A percentile compares a stretch with the other conserved stretches of the same genome.
phyloP scores from a whole-genome alignment of 2,113 vertebrate species.

The Tiliqua scincoides region DNA sequence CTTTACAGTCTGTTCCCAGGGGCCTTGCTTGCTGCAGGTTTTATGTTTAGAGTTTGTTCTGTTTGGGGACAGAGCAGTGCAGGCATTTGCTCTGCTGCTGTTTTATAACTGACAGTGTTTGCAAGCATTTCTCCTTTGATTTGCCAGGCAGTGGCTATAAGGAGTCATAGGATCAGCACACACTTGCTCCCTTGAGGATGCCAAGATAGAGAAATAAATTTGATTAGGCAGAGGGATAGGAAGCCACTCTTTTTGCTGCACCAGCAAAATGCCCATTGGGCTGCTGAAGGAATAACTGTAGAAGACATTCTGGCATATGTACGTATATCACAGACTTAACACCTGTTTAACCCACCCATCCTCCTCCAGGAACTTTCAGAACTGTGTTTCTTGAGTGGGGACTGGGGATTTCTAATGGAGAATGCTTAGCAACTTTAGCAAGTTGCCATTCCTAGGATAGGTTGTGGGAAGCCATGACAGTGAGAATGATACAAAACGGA shows the following conservation, averaged over 20 bases:
- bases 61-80: not conserved
- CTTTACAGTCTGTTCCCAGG: not conserved
- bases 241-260: not conserved
- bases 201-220: not conserved
- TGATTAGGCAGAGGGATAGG: accelerated
- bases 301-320: not conserved
- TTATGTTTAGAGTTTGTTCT: not conserved
- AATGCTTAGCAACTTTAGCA: not conserved
- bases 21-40: not conserved
- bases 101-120: not conserved
- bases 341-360: no score
- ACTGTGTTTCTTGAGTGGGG: not conserved
- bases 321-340: not conserved
- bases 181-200: not conserved
- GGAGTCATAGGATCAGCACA: not conserved
- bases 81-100: not conserved
- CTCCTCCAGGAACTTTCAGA: not conserved
- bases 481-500: not conserved
- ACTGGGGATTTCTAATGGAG: not conserved
- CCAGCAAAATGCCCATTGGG: not conserved
- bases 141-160: not conserved
- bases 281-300: not conserved
- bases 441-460: not conserved
- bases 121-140: not conserved
- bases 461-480: not conserved